A percentile compares a stretch with the other conserved stretches of the same genome.
Conservation (phyloP, 2,113 vertebrate species). For the Platycercus adscitus region DNA sequence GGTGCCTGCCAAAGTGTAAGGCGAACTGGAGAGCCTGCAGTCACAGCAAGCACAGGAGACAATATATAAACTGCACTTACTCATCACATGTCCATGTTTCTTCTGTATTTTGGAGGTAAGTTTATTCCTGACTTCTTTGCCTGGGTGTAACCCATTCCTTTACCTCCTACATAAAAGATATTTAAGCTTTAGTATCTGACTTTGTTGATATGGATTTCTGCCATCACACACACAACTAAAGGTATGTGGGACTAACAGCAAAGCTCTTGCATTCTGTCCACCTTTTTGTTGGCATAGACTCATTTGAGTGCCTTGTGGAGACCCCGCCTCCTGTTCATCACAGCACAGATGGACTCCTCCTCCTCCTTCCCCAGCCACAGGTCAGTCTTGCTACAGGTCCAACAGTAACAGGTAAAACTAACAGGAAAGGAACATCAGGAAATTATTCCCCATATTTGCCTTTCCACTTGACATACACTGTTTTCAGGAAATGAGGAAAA, state of each 20-base stretch:
- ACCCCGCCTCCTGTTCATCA: not conserved
- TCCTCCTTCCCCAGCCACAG: not conserved
- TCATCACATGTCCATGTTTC: not conserved
- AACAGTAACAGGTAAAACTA: not conserved
- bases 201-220: not conserved
- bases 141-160: not conserved
- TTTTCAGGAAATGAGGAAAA: not conserved
- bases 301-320: not conserved
- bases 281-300: not conserved
- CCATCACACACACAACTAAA: not conserved
- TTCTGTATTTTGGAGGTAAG: not conserved
- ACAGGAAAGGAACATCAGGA: not conserved
- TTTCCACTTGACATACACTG: not conserved
- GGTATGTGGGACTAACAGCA: not conserved
- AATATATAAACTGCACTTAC: not conserved
- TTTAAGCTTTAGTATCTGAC: not conserved
- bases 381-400: not conserved
- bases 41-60: not conserved
- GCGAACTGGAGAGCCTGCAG: not conserved
- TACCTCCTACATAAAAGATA: not conserved
- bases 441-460: not conserved
- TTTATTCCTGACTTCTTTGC: not conserved
- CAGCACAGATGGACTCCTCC: not conserved
- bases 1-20: not conserved
- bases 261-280: not conserved